Base-by-base conservation (phyloP, 2,797 vertebrate genomes). In the Mus minutoides region DNA sequence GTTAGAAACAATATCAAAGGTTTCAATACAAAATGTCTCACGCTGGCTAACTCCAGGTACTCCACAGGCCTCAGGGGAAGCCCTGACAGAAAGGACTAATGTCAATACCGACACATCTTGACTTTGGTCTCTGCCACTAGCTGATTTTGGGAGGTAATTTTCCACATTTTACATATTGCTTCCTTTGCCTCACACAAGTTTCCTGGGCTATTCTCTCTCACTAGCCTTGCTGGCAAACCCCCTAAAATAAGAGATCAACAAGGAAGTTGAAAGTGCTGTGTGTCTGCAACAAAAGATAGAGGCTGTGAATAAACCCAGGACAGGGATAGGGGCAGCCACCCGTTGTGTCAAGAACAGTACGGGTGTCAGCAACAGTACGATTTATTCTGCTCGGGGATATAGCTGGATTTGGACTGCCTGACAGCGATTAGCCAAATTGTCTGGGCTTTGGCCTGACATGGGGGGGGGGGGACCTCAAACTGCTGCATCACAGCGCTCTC, bases 241-340 rank as follows among this genome's bases (percentile, higher is more conserved):
- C 17, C 77, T 11, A 0, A 62, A 60, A 82, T 78, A 2, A 80
- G 0, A 69, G 58, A n/a, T 1, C 46, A 16, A 19, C 31, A 22
- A 58, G 13, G 43, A 79, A 34, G 10, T 24, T 37, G 31, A 86
- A 69, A 87, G 37, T n/a, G 78, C 7, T 0, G 0, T 40, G 0
- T 13, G 34, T 60, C 58, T 26, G 3, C 52, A 49, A 43, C 69
- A 31, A n/a, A 91, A 62, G 80, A 0, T n/a, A 3, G 1, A 0
- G 2, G 2, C 12, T 2, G 10, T 0, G 12, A 73, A 34, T 1
- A 34, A 76, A 17, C 3, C 40, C 24, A 3, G 77, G 54, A 46
- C 26, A 0, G 0, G 0, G 56, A 1, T 19, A 19, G 0, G 29
- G 34, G 26, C 92, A 14, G 85, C 29, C 0, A 0, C 34, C 76